Evolutionary conservation across 2,113 vertebrate genomes (phyloP).

Genomic region (Solenodon paradoxus): DNA sequence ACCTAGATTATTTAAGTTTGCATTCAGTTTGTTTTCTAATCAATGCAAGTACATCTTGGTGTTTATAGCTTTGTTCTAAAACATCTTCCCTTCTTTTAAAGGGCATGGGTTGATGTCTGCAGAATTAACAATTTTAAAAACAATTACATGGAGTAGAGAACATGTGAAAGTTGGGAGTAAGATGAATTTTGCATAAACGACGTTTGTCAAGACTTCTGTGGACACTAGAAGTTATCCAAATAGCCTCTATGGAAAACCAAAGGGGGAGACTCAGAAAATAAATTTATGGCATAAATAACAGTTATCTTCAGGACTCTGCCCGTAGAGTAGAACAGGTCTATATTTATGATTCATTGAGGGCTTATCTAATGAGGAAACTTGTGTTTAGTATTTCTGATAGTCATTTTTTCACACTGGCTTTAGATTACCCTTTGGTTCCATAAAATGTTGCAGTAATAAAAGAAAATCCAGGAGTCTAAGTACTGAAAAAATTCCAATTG

Average conservation of each 20-base stretch:
- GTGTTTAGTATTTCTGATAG: background rate
- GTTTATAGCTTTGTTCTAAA: background rate
- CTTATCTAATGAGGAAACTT: background rate
- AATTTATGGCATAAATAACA: background rate
- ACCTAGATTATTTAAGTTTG: background rate
- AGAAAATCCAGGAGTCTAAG: background rate
- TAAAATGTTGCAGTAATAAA: conserved; percentile 7
- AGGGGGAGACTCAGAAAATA: background rate
- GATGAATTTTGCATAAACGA: background rate
- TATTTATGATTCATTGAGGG: background rate
- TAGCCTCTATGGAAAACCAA: background rate
- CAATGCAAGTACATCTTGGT: background rate
- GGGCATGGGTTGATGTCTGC: background rate
- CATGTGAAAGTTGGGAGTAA: background rate
- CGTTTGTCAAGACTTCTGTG: background rate
- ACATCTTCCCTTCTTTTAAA: background rate
- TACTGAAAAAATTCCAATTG: background rate
- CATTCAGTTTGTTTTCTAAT: background rate
- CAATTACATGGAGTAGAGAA: background rate
- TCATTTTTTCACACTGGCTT: background rate
- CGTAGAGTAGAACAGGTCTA: background rate
- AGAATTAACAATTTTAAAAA: background rate
- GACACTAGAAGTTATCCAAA: background rate
- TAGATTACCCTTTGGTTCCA: background rate
- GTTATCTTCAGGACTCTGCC: too few species aligned